These are phyloP conservation scores for Petrolisthes manimaculis DNA, from an alignment of 2,888 invertebrate genomes.

Conservation along the genomic window DNA sequence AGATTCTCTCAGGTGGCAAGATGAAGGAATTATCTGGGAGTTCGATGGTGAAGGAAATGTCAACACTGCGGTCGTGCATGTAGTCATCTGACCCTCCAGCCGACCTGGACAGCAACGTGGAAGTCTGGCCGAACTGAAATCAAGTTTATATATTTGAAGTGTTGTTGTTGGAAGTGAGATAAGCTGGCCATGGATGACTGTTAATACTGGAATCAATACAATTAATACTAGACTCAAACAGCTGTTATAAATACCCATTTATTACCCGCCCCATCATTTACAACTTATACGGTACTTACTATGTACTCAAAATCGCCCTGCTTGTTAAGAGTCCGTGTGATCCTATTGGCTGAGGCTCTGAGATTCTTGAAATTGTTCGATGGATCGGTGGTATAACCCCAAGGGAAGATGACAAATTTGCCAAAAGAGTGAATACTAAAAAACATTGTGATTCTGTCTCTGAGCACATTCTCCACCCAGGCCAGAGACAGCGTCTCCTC, in stretches of 20 bases:
- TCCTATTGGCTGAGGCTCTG: neutral
- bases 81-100: conserved; percentile 12
- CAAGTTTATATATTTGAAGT: neutral
- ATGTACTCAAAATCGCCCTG: neutral
- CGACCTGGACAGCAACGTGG: neutral
- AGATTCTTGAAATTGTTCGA: neutral
- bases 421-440: conserved; percentile 68
- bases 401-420: conserved; percentile 68
- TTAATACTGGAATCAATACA: too few species aligned
- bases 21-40: neutral
- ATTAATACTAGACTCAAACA: too few species aligned
- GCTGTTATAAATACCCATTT: too few species aligned
- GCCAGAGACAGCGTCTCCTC: conserved; percentile 57
- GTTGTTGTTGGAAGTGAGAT: neutral
- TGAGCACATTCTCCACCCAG: conserved; percentile 33
- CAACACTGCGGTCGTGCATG: conserved; percentile 13
- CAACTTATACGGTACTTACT: neutral
- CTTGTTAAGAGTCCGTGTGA: neutral
- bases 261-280: too few species aligned
- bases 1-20: neutral
- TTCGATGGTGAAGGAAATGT: conserved; percentile 19
- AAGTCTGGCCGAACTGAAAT: conserved; percentile 18
- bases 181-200: too few species aligned
- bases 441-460: conserved; percentile 32
- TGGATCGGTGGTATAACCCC: conserved; percentile 66